A percentile compares a stretch with the other conserved stretches of the same genome.
Conservation (phyloP, 2,113 vertebrate species). For the Parus major region DNA sequence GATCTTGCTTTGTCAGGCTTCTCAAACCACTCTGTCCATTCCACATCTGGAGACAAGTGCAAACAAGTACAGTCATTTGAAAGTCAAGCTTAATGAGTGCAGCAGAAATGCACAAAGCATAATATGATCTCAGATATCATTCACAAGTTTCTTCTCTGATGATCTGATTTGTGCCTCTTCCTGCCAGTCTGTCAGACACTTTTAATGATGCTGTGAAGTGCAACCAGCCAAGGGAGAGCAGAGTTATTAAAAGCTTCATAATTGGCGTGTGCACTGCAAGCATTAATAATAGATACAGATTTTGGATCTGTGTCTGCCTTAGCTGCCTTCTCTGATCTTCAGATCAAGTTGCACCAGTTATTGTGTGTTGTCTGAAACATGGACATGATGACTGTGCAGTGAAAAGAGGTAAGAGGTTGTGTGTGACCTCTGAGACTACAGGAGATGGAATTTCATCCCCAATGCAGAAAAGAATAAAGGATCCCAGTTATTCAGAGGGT, state of each 20-base stretch:
- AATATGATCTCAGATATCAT: background rate
- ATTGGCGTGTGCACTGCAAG: background rate
- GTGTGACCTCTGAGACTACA: constrained; percentile 4
- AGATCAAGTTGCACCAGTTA: background rate
- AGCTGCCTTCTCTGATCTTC: background rate
- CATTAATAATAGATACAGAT: background rate
- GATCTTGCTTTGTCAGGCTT: constrained; percentile 81
- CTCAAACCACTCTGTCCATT: constrained; percentile 94
- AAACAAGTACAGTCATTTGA: background rate
- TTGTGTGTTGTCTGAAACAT: background rate
- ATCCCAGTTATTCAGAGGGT: constrained; percentile 1
- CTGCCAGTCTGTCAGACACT: background rate
- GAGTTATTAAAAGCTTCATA: constrained; percentile 9
- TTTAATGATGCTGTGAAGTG: background rate
- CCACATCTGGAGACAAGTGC: constrained; percentile 80
- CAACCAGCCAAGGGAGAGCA: background rate
- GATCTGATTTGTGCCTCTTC: constrained; percentile 11
- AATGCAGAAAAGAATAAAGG: background rate
- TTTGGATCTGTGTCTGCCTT: background rate
- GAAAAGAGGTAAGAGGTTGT: background rate
- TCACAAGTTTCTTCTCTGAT: constrained; percentile 6
- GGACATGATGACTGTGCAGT: background rate
- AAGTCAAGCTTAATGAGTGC: background rate
- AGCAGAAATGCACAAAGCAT: background rate
- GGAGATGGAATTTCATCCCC: constrained; percentile 27